A percentile compares a stretch with the other conserved stretches of the same genome.
Evolutionary conservation across 1,140 invertebrate genomes (phyloP).

Genomic region (Musca domestica): DNA sequence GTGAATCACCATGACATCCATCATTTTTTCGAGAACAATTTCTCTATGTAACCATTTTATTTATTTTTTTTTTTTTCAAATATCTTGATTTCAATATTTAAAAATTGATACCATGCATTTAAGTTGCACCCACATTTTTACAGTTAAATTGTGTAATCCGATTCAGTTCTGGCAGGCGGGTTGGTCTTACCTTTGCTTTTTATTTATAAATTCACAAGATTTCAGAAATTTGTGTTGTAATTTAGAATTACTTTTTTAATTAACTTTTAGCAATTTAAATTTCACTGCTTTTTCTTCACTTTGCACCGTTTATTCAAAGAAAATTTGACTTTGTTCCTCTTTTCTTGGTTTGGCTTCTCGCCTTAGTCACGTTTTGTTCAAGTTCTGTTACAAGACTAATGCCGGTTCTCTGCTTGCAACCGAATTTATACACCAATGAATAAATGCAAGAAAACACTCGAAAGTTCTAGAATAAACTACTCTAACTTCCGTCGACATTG

Average conservation of each 20-base stretch:
- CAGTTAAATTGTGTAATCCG: too few species aligned
- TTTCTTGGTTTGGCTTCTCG: conserved; percentile 6
- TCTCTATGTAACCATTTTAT: too few species aligned
- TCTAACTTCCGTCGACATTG: conserved; percentile 21
- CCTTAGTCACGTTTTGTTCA: neutral
- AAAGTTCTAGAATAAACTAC: conserved; percentile 29
- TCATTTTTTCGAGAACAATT: too few species aligned
- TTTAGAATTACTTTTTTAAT: neutral
- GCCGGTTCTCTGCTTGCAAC: neutral
- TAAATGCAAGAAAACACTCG: conserved; percentile 17
- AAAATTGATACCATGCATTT: too few species aligned
- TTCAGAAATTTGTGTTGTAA: too few species aligned
- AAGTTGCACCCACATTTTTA: too few species aligned
- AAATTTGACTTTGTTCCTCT: neutral
- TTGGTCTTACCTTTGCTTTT: too few species aligned
- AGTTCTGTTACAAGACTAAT: conserved; percentile 25
- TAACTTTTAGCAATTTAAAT: neutral
- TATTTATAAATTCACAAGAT: too few species aligned
- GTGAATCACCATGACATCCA: too few species aligned
- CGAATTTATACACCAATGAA: conserved; percentile 17
- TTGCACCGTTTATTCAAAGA: neutral
- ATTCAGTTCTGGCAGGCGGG: neutral
- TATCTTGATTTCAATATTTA: too few species aligned
- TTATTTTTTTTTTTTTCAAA: too few species aligned
- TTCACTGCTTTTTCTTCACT: neutral